These are phyloP conservation scores for Larimichthys crocea DNA, from an alignment of 2,113 vertebrate genomes.

Conservation along the genomic window DNA sequence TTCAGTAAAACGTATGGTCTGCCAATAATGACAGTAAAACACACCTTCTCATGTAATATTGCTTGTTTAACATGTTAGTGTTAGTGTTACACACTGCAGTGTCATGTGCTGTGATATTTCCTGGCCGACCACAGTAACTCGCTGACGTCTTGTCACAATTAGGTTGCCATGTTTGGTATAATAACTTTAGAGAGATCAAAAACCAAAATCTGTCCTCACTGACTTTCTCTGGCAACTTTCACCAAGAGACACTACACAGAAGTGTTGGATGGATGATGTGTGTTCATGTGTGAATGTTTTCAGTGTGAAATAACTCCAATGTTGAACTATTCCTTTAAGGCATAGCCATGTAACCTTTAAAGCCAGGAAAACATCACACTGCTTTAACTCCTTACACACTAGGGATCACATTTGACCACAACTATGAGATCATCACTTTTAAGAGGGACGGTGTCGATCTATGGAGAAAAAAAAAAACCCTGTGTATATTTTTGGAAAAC, in stretches of 20 bases:
- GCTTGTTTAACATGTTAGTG: too few species aligned
- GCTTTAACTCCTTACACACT: constrained; percentile 15
- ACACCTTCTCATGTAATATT: too few species aligned
- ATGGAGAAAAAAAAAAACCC: neutral
- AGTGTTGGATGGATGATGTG: neutral
- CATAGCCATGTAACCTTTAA: constrained; percentile 25
- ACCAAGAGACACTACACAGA: neutral
- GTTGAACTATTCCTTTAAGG: constrained; percentile 23
- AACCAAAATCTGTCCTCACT: constrained; percentile 5
- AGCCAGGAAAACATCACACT: constrained; percentile 35
- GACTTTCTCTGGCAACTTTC: neutral
- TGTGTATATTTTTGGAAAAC: constrained; percentile 26
- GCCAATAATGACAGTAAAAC: too few species aligned
- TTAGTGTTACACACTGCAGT: neutral
- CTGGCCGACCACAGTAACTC: neutral
- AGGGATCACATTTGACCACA: constrained; percentile 17
- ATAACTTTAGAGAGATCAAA: constrained; percentile 11
- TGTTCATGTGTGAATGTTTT: neutral
- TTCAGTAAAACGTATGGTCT: too few species aligned
- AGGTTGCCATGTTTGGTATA: constrained; percentile 9
- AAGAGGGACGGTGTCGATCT: constrained; percentile 25
- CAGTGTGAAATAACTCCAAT: neutral
- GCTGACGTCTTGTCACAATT: neutral
- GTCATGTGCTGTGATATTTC: constrained; percentile 12
- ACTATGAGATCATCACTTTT: constrained; percentile 50